A percentile compares a stretch with the other conserved stretches of the same genome.
These are phyloP conservation scores for Pelmatolapia mariae DNA, from an alignment of 2,113 vertebrate species.

Conservation along the genomic window DNA sequence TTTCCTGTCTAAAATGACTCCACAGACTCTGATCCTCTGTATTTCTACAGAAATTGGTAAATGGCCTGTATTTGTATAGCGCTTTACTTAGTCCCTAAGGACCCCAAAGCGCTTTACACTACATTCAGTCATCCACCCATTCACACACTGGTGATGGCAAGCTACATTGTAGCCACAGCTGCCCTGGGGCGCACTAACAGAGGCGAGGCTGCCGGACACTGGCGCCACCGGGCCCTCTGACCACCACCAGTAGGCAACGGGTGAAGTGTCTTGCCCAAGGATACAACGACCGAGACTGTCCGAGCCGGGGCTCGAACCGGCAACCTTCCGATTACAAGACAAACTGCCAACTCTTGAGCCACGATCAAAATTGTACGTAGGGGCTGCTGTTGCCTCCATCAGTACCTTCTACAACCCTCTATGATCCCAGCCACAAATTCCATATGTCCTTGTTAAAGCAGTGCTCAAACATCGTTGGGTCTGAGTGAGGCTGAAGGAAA, in stretches of 20 bases:
- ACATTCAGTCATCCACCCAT: too few species aligned
- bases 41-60: not conserved
- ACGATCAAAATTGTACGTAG: rapidly evolving
- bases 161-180: rapidly evolving
- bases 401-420: not conserved
- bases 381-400: rapidly evolving
- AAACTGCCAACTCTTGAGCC: not conserved
- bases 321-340: not conserved
- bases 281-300: not conserved
- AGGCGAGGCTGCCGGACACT: rapidly evolving
- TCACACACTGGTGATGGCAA: not conserved
- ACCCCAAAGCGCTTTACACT: too few species aligned
- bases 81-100: not conserved
- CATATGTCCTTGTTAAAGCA: not conserved
- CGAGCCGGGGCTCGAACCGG: rapidly evolving
- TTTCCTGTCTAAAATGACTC: not conserved
- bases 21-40: not conserved
- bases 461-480: not conserved
- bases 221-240: rapidly evolving
- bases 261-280: not conserved
- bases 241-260: rapidly evolving
- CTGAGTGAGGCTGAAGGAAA: not conserved
- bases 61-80: not conserved
- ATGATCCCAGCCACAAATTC: not conserved
- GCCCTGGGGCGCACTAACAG: rapidly evolving